Percentiles rank a stretch among this genome's conserved stretches.
phyloP scores from a whole-genome alignment of 2,888 invertebrate species.

The Cephus rjabovi region DNA sequence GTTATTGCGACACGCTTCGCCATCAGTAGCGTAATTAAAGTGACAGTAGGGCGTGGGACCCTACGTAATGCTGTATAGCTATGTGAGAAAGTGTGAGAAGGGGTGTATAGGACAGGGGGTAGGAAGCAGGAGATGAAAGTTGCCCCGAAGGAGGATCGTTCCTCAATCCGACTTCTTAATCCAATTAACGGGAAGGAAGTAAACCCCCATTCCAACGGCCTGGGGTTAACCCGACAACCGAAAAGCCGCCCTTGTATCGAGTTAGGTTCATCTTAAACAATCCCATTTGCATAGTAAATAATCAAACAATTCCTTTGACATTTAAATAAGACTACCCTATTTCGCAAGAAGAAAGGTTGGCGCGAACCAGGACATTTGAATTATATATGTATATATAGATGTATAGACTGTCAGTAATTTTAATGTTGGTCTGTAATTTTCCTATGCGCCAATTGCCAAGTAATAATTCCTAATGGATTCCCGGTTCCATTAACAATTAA shows the following conservation, averaged over 20 bases:
- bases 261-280: constrained; percentile 56
- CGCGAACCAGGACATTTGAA: constrained; percentile 13
- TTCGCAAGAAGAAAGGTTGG: constrained; percentile 21
- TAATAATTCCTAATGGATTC: not conserved
- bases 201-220: constrained; percentile 37
- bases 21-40: constrained; percentile 61
- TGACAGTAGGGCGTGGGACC: constrained; percentile 30
- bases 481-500: too few relatives aligned
- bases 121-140: constrained; percentile 23
- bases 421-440: not conserved
- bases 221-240: constrained; percentile 7
- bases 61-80: constrained; percentile 9
- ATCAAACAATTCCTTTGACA: constrained; percentile 66
- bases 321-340: constrained; percentile 52
- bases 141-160: constrained; percentile 50
- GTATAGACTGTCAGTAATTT: not conserved
- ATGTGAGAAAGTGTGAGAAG: not conserved
- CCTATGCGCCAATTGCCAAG: not conserved
- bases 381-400: constrained; percentile 11
- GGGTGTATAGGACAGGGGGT: not conserved
- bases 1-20: constrained; percentile 54
- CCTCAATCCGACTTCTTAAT: constrained; percentile 63
- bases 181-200: constrained; percentile 63
- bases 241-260: constrained; percentile 30
- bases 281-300: constrained; percentile 66